phyloP scores from a whole-genome alignment of 2,888 invertebrate genomes.

The Drosophila ustulata region DNA sequence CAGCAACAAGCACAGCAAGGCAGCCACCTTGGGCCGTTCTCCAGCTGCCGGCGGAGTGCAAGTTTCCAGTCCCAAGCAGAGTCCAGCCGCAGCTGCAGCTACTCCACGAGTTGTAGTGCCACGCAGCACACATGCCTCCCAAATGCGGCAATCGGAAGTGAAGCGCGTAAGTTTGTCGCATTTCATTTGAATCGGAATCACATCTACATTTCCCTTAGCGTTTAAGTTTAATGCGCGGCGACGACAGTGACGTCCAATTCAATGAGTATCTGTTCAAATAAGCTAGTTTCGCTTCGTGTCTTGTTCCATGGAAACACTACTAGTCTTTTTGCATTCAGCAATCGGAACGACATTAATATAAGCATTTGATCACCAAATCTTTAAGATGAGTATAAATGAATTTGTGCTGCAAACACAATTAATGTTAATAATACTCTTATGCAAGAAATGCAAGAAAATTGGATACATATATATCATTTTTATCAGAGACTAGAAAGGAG shows the following conservation, averaged over 20 bases:
- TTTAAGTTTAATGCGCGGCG: constrained; percentile 57
- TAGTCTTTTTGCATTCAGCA: not conserved
- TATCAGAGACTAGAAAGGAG: not conserved
- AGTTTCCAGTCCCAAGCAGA: constrained; percentile 25
- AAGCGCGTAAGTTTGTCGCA: constrained; percentile 71
- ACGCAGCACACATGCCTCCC: constrained; percentile 65
- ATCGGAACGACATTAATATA: not conserved
- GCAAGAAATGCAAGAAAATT: not conserved
- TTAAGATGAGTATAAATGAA: not conserved
- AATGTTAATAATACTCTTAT: constrained; percentile 10
- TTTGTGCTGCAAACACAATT: not conserved
- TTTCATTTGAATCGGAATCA: not conserved
- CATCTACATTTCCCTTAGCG: constrained; percentile 39
- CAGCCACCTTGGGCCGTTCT: constrained; percentile 4
- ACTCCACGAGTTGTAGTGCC: constrained; percentile 38
- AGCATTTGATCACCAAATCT: not conserved
- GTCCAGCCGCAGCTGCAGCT: not conserved
- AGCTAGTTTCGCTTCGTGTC: constrained; percentile 6
- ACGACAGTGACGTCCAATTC: constrained; percentile 59
- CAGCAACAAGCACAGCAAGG: constrained; percentile 24
- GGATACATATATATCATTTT: not conserved
- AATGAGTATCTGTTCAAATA: constrained; percentile 70
- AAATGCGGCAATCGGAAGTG: constrained; percentile 76
- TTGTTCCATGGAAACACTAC: not conserved
- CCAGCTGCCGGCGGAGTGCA: not conserved